A percentile compares a stretch with the other conserved stretches of the same genome.
phyloP scores from a whole-genome alignment of 2,113 vertebrate species.

The Thomomys bottae region DNA sequence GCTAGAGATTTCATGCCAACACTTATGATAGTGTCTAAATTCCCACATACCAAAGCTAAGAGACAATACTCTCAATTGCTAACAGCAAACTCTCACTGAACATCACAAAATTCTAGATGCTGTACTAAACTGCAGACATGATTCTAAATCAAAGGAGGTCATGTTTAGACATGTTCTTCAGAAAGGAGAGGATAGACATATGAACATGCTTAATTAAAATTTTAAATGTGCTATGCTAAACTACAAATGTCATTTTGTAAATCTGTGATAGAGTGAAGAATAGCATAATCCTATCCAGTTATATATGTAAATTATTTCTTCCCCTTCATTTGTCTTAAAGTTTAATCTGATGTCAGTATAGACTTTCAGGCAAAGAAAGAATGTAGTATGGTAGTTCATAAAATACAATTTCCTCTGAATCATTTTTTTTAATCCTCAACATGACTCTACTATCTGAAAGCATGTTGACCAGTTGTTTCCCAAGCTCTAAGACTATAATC shows the following conservation, averaged over 20 bases:
- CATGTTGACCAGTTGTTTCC: background rate
- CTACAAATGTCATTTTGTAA: background rate
- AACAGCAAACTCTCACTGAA: background rate
- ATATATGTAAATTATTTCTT: background rate
- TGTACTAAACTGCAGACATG: background rate
- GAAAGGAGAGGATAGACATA: background rate
- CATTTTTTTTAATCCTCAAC: background rate
- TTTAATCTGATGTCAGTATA: slow-evolving; percentile 15
- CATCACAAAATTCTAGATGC: background rate
- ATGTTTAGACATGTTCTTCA: background rate
- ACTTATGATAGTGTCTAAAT: background rate
- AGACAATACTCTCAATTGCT: background rate
- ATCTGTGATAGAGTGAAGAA: background rate
- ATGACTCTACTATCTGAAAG: background rate
- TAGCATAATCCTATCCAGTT: background rate
- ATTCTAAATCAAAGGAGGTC: background rate
- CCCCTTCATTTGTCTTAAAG: background rate
- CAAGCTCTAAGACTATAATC: background rate
- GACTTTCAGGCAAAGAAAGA: slow-evolving; percentile 25
- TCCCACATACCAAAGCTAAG: background rate
- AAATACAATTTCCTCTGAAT: background rate
- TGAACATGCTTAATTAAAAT: slow-evolving; percentile 8
- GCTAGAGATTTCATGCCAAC: background rate
- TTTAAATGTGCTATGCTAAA: background rate
- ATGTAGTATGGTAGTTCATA: background rate